These are phyloP conservation scores for Chrysopilus asiliformis DNA, from an alignment of 2,888 invertebrate genomes.

Conservation along the genomic window DNA sequence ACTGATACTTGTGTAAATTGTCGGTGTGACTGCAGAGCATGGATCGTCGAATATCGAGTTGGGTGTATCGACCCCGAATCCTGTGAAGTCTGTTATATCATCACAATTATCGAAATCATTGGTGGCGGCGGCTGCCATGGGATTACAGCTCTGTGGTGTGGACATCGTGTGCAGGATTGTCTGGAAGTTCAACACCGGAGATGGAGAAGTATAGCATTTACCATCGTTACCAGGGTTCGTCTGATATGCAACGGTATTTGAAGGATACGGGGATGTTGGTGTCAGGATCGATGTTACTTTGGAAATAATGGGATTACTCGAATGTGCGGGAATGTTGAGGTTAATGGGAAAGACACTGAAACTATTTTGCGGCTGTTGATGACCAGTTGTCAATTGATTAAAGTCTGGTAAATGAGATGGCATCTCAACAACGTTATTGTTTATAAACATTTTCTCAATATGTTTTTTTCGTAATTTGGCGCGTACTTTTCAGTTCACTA, in stretches of 20 bases:
- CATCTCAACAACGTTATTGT: constrained; percentile 8
- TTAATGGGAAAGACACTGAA: constrained; percentile 3
- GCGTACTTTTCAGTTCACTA: no score
- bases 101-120: constrained; percentile 1
- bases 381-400: constrained; percentile 7
- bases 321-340: constrained; percentile 13
- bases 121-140: no score
- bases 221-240: no score
- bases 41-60: constrained; percentile 30
- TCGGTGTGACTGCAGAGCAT: constrained; percentile 11
- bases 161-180: no score
- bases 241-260: no score
- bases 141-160: no score
- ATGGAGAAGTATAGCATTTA: no score
- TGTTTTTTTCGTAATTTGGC: no score
- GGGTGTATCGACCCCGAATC: constrained; percentile 30
- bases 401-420: constrained; percentile 7
- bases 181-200: no score
- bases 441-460: constrained; percentile 15
- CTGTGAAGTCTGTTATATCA: constrained; percentile 7
- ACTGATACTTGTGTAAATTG: constrained; percentile 8
- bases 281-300: constrained; percentile 13
- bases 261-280: constrained; percentile 15
- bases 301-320: constrained; percentile 6
- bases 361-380: no score